Evolutionary conservation across 2,888 invertebrate species (phyloP), one percentile per base, ranked within the genome.

Genomic region (Trichopoda pennipes): DNA sequence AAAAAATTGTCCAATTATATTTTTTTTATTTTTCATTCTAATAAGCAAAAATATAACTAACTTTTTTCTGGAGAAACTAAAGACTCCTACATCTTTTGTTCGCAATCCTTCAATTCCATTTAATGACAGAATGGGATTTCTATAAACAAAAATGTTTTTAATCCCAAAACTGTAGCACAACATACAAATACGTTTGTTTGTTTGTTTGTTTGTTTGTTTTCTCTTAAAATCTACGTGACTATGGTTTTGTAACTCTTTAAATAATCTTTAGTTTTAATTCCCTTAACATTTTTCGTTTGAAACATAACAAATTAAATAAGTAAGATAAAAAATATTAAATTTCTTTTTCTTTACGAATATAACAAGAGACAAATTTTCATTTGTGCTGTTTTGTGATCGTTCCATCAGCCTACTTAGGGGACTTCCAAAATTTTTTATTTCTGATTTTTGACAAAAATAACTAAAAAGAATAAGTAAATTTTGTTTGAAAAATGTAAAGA

Each of bases 401-500:
- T 32, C 17, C 2, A 10, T 0, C 28, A 35, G 49, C 58, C 49
- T 21, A 60, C 35, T 49, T 47, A 23, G 3, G 17, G 35, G 19
- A 70, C n/a, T 47, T 44, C 12, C 10, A 47, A 35, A 12, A 32
- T 14, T 51, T 2, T 17, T 58, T n/a, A 12, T 10, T 64, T 38
- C 16, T 32, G 23, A 63, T 14, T 19, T 60, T 55, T 23, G 23
- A 7, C 51, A 38, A 58, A 69, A n/a, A 49, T 23, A 23, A 21
- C n/a, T 6, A 14, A 23, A 47, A 42, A 1, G 60, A 61, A 51
- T 32, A n/a, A n/a, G 16, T 44, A 44, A 1, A 44, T 16, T 16
- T 44, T 44, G 1, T n/a, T n/a, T n/a, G 38, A 2, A 44, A 60
- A 72, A 23, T 35, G 1, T 38, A 3, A 60, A 72, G 12, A 61